Base-by-base conservation (phyloP, 2,113 vertebrate species). In the Entosphenus tridentatus region DNA sequence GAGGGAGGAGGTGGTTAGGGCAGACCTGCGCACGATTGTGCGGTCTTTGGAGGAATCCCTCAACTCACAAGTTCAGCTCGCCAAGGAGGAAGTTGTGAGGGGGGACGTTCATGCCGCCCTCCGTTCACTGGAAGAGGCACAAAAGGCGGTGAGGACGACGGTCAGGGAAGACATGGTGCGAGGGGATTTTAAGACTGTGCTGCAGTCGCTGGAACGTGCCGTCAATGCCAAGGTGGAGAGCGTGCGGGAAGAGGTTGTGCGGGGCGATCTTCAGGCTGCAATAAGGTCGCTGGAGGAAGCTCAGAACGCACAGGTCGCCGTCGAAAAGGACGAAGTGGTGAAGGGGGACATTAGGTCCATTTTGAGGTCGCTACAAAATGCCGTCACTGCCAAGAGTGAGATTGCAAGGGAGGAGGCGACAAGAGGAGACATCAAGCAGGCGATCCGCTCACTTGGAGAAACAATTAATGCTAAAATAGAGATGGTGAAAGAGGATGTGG, bases 1-100 rank as follows among this genome's bases (percentile, higher is more conserved):
- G 74, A 86, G 83, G 74, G 85, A 90, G 75, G 81, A 84, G 58
- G 79, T 84, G 70, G 77, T 84, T 68, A 86, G 83, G 79, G 84
- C 82, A 57, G 80, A 85, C 74, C 82, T 65, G 11, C 62, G n/a
- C 21, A 21, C 62, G 8, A 65, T 65, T 65, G 62, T 65, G n/a
- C 62, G 21, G n/a, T 8, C n/a, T 65, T 10, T 65, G n/a, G 62
- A 65, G 21, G 62, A 65, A 9, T 8, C 62, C 9, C n/a, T 65
- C 21, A 65, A 65, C 10, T n/a, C 62, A 65, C n/a, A 65, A 65
- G 62, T 65, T n/a, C n/a, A 11, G n/a, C 62, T 65, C 21, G 62
- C 62, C 62, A n/a, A 21, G n/a, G 62, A 65, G 21, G 62, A 65
- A 21, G 62, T 65, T 9, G 21, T 65, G n/a, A 16, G 62, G n/a